phyloP scores from a whole-genome alignment of 2,888 invertebrate species.

The Luffia ferchaultella region DNA sequence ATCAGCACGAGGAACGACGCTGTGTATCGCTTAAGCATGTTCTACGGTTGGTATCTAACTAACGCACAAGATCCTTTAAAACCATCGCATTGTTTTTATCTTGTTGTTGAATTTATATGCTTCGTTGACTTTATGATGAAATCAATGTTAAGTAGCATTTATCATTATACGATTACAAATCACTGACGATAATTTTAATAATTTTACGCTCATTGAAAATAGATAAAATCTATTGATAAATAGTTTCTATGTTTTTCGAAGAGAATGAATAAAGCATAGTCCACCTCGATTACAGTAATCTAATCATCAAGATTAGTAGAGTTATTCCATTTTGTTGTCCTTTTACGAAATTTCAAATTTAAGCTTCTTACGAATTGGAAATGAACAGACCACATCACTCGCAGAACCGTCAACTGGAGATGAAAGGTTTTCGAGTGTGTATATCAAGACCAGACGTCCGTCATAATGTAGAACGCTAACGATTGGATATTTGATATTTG shows the following conservation, averaged over 20 bases:
- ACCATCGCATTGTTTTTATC: background rate
- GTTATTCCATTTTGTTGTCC: background rate
- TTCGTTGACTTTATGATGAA: background rate
- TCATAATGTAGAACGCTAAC: too few species aligned
- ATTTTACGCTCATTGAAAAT: background rate
- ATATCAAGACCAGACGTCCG: too few species aligned
- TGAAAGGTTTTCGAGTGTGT: too few species aligned
- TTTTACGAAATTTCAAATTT: too few species aligned
- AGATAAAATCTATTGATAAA: background rate
- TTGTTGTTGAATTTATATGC: background rate
- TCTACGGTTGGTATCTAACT: background rate
- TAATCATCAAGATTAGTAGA: background rate
- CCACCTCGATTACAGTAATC: background rate
- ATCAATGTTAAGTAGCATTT: too few species aligned
- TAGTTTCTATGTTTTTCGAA: background rate
- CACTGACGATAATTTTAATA: background rate
- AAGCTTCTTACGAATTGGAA: too few species aligned
- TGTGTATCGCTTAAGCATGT: conserved; percentile 32
- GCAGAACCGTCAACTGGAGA: too few species aligned
- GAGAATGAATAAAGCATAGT: background rate
- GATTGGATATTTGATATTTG: too few species aligned
- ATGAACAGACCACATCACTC: too few species aligned
- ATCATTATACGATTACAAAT: background rate
- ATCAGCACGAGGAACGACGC: conserved; percentile 28
- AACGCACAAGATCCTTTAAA: background rate